Base-by-base conservation (phyloP, 2,797 vertebrate species). In the Meriones psammophilus region DNA sequence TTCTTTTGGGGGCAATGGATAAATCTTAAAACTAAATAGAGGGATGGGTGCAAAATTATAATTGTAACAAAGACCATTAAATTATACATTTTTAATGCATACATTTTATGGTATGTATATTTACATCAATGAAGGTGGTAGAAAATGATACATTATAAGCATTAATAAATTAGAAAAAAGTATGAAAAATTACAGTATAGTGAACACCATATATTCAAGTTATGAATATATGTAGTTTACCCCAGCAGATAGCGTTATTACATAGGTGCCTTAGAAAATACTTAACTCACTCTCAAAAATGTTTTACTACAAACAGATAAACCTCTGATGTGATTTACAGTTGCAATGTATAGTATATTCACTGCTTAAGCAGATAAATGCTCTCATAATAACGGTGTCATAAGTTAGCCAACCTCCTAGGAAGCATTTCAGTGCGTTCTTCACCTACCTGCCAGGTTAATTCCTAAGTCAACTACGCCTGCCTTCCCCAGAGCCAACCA, bases 271-370 rank as follows among this genome's bases (percentile, higher is more conserved):
- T 88, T 60, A 92, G 46, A 86, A 83, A 64, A 94, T 54, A 50
- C 15, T 58, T 93, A 88, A 8, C 42, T 86, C 69, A 69, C 36
- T 62, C 24, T 96, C 60, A 85, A 33, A 36, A 54, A 33, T 39
- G 68, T 88, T 92, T 93, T 78, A 90, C 26, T 81, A 84, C 22
- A 78, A 54, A 78, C 4, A 76, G 62, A 78, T 15, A 95, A 88
- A 74, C 86, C 56, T 58, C 8, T 92, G 69, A 91, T 84, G 46
- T 71, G 62, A 62, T 36, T 88, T 71, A 60, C 42, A 64, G 74
- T 8, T 94, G 46, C 14, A 88, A 58, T 46, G 13, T 58, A 88
- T 33, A 88, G 64, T 50, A 14, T 7, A 73, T 14, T 6, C 46
- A 89, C 69, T n/a, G 69, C 28, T 36, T 80, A 92, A 69, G 92